phyloP scores from a whole-genome alignment of 53 echinoderm and acorn worm species.

The Hippasteria phrygiana region DNA sequence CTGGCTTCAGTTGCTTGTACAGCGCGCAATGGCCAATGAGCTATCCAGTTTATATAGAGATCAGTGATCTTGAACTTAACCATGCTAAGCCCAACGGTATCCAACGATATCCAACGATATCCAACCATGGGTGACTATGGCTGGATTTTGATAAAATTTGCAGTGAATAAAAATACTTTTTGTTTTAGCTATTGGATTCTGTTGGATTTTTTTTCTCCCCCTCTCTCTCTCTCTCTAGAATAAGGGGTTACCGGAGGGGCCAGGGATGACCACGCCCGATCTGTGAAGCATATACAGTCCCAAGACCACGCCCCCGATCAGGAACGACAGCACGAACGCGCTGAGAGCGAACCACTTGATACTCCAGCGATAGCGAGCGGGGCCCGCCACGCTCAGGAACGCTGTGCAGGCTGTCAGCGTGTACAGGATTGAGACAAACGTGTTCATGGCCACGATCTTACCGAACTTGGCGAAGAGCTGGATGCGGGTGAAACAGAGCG shows the following conservation, averaged over 20 bases:
- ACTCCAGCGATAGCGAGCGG: slow-evolving; percentile 88
- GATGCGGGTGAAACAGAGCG: slow-evolving; percentile 93
- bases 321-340: slow-evolving; percentile 57
- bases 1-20: too few relatives aligned
- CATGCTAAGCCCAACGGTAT: too few relatives aligned
- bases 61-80: too few relatives aligned
- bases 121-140: too few relatives aligned
- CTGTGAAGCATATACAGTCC: slow-evolving; percentile 66
- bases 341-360: slow-evolving; percentile 81
- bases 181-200: too few relatives aligned
- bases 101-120: too few relatives aligned
- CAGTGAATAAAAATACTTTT: too few relatives aligned
- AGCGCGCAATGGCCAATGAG: too few relatives aligned
- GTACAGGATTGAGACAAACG: slow-evolving; percentile 88
- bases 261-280: slow-evolving; percentile 81
- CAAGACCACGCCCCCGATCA: slow-evolving; percentile 69
- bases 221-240: slow-evolving; percentile 43
- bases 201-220: too few relatives aligned
- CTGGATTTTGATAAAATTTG: too few relatives aligned
- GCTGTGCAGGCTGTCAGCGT: slow-evolving; percentile 92
- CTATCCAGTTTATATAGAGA: too few relatives aligned
- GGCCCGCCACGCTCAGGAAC: slow-evolving; percentile 81
- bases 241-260: slow-evolving; percentile 84
- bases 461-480: slow-evolving; percentile 98
- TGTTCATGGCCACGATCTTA: slow-evolving; percentile 97